Evolutionary conservation across 1,140 invertebrate genomes (phyloP), one percentile per base, ranked within the genome.

Genomic region (Bombus impatiens): DNA sequence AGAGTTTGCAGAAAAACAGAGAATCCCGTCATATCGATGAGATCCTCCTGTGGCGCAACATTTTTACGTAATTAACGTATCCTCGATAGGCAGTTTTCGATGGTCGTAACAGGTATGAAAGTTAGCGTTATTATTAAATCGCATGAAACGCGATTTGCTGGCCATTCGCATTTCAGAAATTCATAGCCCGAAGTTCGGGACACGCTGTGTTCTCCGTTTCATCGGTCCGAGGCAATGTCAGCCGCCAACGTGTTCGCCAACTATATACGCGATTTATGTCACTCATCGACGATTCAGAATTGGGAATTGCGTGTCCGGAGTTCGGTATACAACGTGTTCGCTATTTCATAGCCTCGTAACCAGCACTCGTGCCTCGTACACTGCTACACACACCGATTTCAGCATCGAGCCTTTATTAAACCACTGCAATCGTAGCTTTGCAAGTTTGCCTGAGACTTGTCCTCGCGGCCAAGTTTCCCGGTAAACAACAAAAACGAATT

Each of bases 401-500:
- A 42, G 4, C 28, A 59, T 32, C 25, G 25, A 18, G 25, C 59
- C 76, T 78, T 65, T 78, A 78, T 78, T 78, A 78, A 28, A 40
- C 37, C 28, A 65, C 35, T 18, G 57, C 76, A 32, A 78, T 65
- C 57, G 28, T 12, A 42, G 37, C 57, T 44, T 65, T 40, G 53
- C 75, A 77, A 77, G 53, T 77, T 77, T 59, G 32, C 53, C 75
- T 18, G 13, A 10, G 53, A 77, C 75, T 59, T 59, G 35, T 37
- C 53, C 47, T 40, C 13, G 9, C 25, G 25, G 22, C 76, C 57
- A 78, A 78, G 76, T 78, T 40, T 35, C 53, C 76, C 15, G 76
- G 57, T 65, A 78, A 65, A 78, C 76, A 42, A 59, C 76, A 78
- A 78, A 78, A 65, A n/a, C 22, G 76, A 65, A 78, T 78, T 13